Conservation (phyloP, 2,113 vertebrate genomes). For the Sebastes schlegelii region DNA sequence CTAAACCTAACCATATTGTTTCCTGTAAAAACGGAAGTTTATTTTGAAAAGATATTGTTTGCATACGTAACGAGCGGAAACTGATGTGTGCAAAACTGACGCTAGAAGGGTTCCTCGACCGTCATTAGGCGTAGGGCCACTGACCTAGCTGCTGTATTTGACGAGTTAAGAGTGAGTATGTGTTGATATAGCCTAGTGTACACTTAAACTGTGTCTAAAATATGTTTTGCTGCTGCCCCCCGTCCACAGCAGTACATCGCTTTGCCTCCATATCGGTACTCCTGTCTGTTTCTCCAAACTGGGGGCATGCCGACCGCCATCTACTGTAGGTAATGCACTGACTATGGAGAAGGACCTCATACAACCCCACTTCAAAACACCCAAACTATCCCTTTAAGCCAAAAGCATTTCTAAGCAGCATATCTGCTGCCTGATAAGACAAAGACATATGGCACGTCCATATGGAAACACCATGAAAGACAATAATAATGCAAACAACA, state of each 20-base stretch:
- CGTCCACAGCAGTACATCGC: neutral
- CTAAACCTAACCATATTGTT: too few relatives aligned
- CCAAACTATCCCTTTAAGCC: neutral
- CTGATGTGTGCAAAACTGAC: too few relatives aligned
- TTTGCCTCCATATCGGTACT: neutral
- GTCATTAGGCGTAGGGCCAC: too few relatives aligned
- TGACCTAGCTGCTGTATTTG: too few relatives aligned
- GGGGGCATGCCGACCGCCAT: too few relatives aligned
- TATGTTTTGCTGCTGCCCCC: neutral
- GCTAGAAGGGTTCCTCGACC: too few relatives aligned
- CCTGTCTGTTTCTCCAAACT: neutral
- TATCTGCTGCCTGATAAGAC: neutral
- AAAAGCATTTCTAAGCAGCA: neutral
- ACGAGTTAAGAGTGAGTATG: too few relatives aligned
- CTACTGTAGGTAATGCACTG: neutral
- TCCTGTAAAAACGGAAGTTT: too few relatives aligned
- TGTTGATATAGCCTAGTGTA: too few relatives aligned
- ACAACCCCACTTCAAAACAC: neutral
- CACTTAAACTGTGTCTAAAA: neutral
- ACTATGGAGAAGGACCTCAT: neutral
- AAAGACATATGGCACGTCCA: constrained; percentile 27
- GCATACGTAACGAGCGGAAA: too few relatives aligned
- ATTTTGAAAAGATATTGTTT: too few relatives aligned
- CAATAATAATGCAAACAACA: constrained; percentile 24
- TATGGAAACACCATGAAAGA: constrained; percentile 35